Evolutionary conservation across 1,140 invertebrate species (phyloP).

Genomic region (Agrilus planipennis): DNA sequence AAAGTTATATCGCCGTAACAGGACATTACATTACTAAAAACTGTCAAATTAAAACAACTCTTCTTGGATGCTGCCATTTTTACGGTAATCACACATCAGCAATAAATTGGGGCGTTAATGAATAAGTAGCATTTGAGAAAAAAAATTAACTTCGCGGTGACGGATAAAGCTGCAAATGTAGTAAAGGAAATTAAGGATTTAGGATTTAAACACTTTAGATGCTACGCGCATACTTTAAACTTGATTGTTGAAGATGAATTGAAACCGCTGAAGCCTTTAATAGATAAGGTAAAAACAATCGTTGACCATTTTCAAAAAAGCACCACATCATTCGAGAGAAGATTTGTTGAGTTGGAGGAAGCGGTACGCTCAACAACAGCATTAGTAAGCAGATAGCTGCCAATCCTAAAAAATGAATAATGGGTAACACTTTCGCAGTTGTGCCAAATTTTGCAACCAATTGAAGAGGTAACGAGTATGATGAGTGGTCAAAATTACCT

Average conservation of each 20-base stretch:
- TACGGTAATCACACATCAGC: neutral
- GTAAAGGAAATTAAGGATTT: conserved; percentile 10
- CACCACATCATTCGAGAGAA: conserved; percentile 14
- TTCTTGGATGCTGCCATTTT: conserved; percentile 8
- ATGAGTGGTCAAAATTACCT: too few relatives aligned
- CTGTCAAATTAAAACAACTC: conserved; percentile 2
- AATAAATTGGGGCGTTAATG: conserved; percentile 12
- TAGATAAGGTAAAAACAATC: conserved; percentile 24
- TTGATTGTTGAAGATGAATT: conserved; percentile 19
- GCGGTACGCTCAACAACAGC: conserved; percentile 15
- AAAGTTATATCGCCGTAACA: conserved; percentile 9
- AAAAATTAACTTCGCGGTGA: conserved; percentile 12
- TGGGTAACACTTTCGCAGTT: too few relatives aligned
- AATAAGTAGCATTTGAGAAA: conserved; percentile 14
- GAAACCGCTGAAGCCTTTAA: conserved; percentile 2
- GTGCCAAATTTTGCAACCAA: too few relatives aligned
- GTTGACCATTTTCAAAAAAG: conserved; percentile 22
- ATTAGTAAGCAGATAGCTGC: too few relatives aligned
- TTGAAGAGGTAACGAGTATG: too few relatives aligned
- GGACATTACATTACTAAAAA: conserved; percentile 5
- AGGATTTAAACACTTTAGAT: conserved; percentile 15
- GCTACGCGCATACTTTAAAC: conserved; percentile 18
- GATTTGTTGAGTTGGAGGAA: conserved; percentile 23
- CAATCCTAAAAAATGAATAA: too few relatives aligned
- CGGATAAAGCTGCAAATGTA: conserved; percentile 17